A percentile compares a stretch with the other conserved stretches of the same genome.
Conservation (phyloP, 2,797 vertebrate genomes). For the Myotis vivesi region DNA sequence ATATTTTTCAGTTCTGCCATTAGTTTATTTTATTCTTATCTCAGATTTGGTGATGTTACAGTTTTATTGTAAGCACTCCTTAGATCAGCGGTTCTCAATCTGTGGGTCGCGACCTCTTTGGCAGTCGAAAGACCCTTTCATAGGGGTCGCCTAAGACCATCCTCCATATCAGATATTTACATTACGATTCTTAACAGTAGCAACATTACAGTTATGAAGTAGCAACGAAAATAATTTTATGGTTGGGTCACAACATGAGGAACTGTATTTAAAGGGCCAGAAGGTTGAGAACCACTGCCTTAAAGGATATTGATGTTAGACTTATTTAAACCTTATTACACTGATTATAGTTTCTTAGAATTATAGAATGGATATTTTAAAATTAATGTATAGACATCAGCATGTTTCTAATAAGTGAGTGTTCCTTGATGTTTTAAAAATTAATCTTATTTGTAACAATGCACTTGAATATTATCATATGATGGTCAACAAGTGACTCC, state of each 20-base stretch:
- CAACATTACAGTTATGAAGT: no score
- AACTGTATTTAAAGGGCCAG: no score
- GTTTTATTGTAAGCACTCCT: slow-evolving; percentile 7
- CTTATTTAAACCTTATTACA: not conserved
- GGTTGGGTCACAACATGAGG: no score
- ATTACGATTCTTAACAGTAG: no score
- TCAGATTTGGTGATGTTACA: not conserved
- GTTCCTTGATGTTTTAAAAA: not conserved
- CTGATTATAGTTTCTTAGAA: not conserved
- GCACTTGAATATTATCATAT: not conserved
- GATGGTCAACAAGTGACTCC: not conserved
- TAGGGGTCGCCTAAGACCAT: no score
- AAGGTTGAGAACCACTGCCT: not conserved
- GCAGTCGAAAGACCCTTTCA: no score
- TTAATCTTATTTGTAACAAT: not conserved
- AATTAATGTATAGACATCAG: not conserved
- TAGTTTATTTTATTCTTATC: not conserved
- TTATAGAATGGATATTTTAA: not conserved
- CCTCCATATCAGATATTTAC: no score
- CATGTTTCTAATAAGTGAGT: not conserved
- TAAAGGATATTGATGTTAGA: not conserved
- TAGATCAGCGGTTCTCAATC: not conserved
- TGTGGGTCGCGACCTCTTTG: no score
- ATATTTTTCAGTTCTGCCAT: not conserved
- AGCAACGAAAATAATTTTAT: no score